Base-by-base conservation (phyloP, 2,888 invertebrate species). In the Cephus pulcher region DNA sequence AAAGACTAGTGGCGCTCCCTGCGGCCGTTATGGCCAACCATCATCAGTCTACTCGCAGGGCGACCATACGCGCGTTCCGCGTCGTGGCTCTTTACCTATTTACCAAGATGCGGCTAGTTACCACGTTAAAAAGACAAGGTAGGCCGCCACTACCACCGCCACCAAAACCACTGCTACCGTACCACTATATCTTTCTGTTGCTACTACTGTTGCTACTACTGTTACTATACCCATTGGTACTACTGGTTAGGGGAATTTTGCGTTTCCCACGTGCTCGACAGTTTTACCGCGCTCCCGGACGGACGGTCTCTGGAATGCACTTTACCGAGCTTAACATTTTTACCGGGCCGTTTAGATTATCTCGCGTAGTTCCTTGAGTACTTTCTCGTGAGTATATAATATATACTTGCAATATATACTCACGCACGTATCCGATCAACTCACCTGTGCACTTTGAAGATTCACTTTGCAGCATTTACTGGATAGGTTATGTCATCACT, bases 261-360 rank as follows among this genome's bases (percentile, higher is more conserved):
- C 86, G 88, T 87, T 90, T 90, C 90, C 90, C 90, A 90, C 90
- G 90, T 90, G 88, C 85, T 85, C 82, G 79, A 78, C 71, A 32
- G 77, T 83, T 80, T 71, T 81, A 75, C 81, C 76, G 76, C 80
- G 79, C 32, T 77, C 78, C 79, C 76, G 23, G 23, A 56, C 79
- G 71, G 71, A 56, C 79, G 71, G 71, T 78, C 33, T 34, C 74
- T 81, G 85, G 86, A 88, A 88, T 88, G 86, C 82, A 80, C 81
- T 76, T 76, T 73, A 71, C 75, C 75, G 68, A n/a, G 68, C 12
- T 75, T 32, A 15, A 15, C 76, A 73, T 74, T 73, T 12, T 32
- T 40, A 32, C 73, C 56, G 9, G 23, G 74, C 71, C 56, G 15
- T 37, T 23, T 34, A 78, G 75, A 78, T 78, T 78, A 78, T 78